These are phyloP conservation scores for Holocentrus rufus DNA, from an alignment of 2,797 vertebrate species.

Conservation along the genomic window DNA sequence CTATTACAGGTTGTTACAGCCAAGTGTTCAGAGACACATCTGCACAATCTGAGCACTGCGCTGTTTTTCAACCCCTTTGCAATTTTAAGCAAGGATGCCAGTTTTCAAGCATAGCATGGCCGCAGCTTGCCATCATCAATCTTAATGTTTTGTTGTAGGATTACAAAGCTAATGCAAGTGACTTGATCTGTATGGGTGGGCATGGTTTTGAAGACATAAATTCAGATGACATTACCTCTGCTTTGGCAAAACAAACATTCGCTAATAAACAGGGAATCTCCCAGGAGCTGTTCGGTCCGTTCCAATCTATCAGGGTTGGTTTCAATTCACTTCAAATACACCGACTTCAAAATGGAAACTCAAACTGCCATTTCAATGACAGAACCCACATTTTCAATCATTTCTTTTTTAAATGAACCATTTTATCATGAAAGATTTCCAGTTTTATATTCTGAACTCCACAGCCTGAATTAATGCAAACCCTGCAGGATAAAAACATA, in stretches of 20 bases:
- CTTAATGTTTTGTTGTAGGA: not conserved
- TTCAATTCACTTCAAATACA: not conserved
- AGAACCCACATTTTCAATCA: not conserved
- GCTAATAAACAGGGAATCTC: not conserved
- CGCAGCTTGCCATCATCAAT: not conserved
- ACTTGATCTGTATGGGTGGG: not conserved
- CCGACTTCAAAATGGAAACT: not conserved
- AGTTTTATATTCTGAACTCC: not conserved
- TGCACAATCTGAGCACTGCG: not conserved
- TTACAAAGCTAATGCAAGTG: not conserved
- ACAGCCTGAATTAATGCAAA: not conserved
- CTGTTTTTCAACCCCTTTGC: not conserved
- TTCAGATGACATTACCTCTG: not conserved
- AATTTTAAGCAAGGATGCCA: not conserved
- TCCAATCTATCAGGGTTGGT: not conserved
- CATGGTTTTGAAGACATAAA: not conserved
- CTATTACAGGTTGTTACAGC: not conserved
- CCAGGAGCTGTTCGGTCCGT: not conserved
- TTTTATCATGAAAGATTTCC: not conserved
- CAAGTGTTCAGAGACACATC: not conserved
- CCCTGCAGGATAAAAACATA: not conserved
- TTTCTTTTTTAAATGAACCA: not conserved
- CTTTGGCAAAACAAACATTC: conserved; percentile 5
- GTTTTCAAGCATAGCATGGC: not conserved
- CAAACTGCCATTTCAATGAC: not conserved